A percentile compares a stretch with the other conserved stretches of the same genome.
Evolutionary conservation across 2,113 vertebrate species (phyloP).

Genomic region (Dicerorhinus sumatrensis): DNA sequence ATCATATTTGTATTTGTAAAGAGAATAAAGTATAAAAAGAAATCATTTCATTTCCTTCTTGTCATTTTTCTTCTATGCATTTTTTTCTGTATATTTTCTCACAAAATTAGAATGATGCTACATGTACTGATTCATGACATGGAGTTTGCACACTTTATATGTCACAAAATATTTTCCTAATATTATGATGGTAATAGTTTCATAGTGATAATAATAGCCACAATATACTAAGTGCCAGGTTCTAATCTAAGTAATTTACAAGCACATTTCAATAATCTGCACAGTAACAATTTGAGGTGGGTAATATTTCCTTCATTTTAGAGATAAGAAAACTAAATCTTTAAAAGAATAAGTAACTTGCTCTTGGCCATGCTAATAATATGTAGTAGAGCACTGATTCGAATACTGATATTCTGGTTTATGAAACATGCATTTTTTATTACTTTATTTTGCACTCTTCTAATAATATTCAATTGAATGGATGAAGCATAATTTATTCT

Average conservation of each 20-base stretch:
- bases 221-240: background rate
- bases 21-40: background rate
- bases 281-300: background rate
- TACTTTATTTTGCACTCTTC: background rate
- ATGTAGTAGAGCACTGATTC: background rate
- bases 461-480: background rate
- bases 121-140: background rate
- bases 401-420: background rate
- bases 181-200: background rate
- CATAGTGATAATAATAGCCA: background rate
- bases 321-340: background rate
- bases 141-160: background rate
- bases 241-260: slow-evolving; percentile 17
- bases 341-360: slow-evolving; percentile 5
- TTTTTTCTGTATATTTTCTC: background rate
- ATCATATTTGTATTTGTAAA: background rate
- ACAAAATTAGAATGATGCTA: background rate
- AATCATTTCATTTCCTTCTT: background rate
- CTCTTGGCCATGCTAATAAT: background rate
- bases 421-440: background rate
- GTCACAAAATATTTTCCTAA: background rate
- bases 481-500: background rate
- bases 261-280: background rate
- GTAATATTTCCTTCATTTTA: slow-evolving; percentile 34
- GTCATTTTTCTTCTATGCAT: background rate